Conservation (phyloP, 2,797 vertebrate species). For the Syngnathus acus region DNA sequence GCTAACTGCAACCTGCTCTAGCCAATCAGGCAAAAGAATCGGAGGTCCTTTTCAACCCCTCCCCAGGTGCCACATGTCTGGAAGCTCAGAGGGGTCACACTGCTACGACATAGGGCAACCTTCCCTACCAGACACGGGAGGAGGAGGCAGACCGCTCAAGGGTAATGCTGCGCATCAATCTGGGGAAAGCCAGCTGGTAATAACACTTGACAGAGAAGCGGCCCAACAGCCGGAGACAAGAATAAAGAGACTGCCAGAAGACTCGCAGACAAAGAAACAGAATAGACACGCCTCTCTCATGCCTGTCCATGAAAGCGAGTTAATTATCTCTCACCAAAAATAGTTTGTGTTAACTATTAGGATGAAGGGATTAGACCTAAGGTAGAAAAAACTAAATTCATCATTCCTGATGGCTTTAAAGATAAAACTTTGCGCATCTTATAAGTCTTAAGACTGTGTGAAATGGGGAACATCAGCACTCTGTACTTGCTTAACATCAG, state of each 20-base stretch:
- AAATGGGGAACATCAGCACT: constrained; percentile 26
- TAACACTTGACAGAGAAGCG: constrained; percentile 51
- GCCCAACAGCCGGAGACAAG: constrained; percentile 28
- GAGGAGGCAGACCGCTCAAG: constrained; percentile 39
- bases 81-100: constrained; percentile 54
- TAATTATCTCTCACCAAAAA: constrained; percentile 59
- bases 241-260: constrained; percentile 28
- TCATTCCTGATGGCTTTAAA: constrained; percentile 23
- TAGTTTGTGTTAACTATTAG: constrained; percentile 49
- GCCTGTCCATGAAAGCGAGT: constrained; percentile 43
- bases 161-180: constrained; percentile 48
- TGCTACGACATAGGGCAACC: constrained; percentile 30
- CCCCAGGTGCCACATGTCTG: constrained; percentile 22
- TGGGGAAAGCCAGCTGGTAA: constrained; percentile 61
- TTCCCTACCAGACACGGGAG: constrained; percentile 54
- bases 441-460: constrained; percentile 26
- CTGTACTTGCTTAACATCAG: constrained; percentile 36
- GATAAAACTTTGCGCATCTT: constrained; percentile 11
- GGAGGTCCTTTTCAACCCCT: constrained; percentile 11
- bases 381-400: constrained; percentile 15
- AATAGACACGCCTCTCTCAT: constrained; percentile 35
- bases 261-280: constrained; percentile 34
- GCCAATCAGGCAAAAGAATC: constrained; percentile 36
- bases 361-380: constrained; percentile 28
- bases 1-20: constrained; percentile 55